Evolutionary conservation across 1,140 invertebrate species (phyloP).

Genomic region (Cydia splendana): DNA sequence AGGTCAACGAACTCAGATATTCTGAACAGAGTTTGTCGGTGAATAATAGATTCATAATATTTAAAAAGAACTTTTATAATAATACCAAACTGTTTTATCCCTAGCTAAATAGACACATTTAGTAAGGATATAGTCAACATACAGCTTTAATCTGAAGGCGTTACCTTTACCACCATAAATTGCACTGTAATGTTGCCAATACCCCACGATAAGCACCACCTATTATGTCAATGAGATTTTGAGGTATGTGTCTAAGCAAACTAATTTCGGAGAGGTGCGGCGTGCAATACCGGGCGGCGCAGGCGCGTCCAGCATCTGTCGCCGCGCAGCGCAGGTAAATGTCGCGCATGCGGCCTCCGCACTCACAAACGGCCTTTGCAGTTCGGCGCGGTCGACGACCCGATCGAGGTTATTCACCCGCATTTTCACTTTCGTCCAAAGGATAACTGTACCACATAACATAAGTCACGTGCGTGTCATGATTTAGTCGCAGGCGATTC

Average conservation of each 20-base stretch:
- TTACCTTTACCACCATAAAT: too few species aligned
- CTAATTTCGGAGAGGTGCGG: slow-evolving; percentile 13
- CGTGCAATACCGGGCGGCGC: slow-evolving; percentile 60
- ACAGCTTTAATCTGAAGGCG: too few species aligned
- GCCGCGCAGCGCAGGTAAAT: slow-evolving; percentile 55
- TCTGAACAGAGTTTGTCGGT: too few species aligned
- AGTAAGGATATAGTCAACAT: too few species aligned
- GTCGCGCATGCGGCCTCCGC: slow-evolving; percentile 74
- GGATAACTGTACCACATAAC: slow-evolving; percentile 77
- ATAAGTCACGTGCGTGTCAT: slow-evolving; percentile 72
- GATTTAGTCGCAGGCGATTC: slow-evolving; percentile 43
- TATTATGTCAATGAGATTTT: not conserved
- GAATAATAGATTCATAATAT: too few species aligned
- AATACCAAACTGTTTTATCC: too few species aligned
- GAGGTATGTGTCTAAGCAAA: not conserved
- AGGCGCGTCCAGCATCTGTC: slow-evolving; percentile 49
- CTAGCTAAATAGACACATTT: too few species aligned
- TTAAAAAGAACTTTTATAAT: too few species aligned
- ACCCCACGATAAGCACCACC: too few species aligned
- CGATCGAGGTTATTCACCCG: slow-evolving; percentile 67
- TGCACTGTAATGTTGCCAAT: too few species aligned
- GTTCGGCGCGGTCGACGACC: slow-evolving; percentile 75
- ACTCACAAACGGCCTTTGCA: slow-evolving; percentile 78
- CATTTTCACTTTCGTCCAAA: slow-evolving; percentile 80
- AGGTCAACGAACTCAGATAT: too few species aligned